phyloP scores from a whole-genome alignment of 1,140 invertebrate species.

The Conus betulinus region DNA sequence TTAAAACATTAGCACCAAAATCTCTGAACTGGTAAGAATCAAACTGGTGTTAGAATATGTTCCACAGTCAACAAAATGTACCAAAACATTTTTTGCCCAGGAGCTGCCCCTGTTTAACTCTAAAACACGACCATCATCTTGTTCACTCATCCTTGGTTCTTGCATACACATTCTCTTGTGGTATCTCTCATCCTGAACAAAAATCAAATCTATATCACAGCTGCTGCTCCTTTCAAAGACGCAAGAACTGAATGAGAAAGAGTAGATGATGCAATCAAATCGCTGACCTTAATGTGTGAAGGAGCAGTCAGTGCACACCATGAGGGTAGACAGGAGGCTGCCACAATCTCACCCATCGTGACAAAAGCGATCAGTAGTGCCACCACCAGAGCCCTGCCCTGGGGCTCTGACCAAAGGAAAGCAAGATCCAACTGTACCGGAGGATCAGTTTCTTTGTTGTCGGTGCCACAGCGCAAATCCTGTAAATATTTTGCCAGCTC shows the following conservation, averaged over 20 bases:
- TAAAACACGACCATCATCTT: no score
- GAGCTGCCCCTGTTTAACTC: no score
- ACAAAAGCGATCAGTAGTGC: neutral
- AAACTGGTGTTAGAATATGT: no score
- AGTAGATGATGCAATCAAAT: neutral
- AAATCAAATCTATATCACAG: neutral
- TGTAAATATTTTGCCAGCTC: neutral
- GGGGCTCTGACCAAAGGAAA: neutral
- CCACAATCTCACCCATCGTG: neutral
- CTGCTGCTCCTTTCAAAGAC: neutral
- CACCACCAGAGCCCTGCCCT: slow-evolving; percentile 20
- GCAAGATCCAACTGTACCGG: neutral
- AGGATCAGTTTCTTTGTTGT: neutral
- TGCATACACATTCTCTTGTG: no score
- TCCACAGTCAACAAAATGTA: no score
- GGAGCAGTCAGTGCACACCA: neutral
- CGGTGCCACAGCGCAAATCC: neutral
- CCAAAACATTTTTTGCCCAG: no score
- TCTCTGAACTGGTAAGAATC: no score
- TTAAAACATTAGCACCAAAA: no score
- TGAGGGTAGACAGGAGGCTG: slow-evolving; percentile 4
- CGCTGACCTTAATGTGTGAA: neutral
- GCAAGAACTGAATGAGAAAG: neutral
- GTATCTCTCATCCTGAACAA: neutral
- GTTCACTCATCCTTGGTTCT: no score